Conservation (phyloP, 2,797 vertebrate genomes). For the Coilia nasus region DNA sequence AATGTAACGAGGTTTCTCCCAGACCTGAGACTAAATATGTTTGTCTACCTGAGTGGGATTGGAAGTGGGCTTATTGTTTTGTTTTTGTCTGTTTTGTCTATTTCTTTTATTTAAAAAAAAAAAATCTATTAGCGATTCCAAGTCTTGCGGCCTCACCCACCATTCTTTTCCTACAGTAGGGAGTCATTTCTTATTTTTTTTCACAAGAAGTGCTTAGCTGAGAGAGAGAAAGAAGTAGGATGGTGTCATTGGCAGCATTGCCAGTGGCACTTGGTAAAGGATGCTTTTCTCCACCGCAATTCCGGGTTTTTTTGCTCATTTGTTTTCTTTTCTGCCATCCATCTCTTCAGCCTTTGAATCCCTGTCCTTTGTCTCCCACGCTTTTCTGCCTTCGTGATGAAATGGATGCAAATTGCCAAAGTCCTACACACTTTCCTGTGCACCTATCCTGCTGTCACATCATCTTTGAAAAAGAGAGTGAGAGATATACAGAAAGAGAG, state of each 20-base stretch:
- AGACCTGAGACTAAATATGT: background rate
- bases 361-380: background rate
- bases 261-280: conserved; percentile 4
- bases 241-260: background rate
- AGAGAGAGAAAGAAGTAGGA: background rate
- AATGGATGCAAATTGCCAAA: conserved; percentile 24
- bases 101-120: background rate
- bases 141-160: background rate
- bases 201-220: background rate
- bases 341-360: background rate
- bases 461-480: background rate
- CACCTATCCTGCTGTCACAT: background rate
- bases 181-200: background rate
- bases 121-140: background rate
- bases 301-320: background rate
- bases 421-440: background rate
- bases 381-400: conserved; percentile 6
- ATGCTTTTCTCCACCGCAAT: background rate
- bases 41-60: background rate
- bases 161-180: background rate
- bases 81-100: background rate
- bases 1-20: background rate
- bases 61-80: background rate
- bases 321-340: conserved; percentile 4
- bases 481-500: background rate